Evolutionary conservation across 2,113 vertebrate genomes (phyloP).

Genomic region (Pteropus alecto): DNA sequence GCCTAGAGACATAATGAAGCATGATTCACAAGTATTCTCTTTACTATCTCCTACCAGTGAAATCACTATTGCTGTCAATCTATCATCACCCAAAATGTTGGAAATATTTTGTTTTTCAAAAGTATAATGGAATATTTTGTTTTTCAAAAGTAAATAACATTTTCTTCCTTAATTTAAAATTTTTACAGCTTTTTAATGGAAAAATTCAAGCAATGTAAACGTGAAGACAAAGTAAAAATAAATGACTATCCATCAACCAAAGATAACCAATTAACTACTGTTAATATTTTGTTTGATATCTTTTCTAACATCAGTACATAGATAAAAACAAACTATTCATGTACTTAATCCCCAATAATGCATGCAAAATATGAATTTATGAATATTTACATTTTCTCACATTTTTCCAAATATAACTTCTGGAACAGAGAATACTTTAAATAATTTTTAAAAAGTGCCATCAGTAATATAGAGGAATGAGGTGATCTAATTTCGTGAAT

Average conservation of each 20-base stretch:
- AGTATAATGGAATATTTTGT: neutral
- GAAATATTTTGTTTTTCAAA: neutral
- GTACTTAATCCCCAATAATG: neutral
- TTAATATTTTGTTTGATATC: neutral
- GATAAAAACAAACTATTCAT: neutral
- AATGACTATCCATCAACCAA: neutral
- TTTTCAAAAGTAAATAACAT: neutral
- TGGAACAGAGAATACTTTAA: neutral
- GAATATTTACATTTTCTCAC: neutral
- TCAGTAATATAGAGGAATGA: neutral
- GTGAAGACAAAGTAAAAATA: neutral
- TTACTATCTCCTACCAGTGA: neutral
- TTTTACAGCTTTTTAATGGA: neutral
- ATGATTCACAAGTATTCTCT: neutral
- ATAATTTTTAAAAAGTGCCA: neutral
- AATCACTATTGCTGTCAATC: neutral
- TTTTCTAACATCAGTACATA: neutral
- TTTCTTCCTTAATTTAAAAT: neutral
- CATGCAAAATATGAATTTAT: neutral
- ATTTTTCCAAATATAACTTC: neutral
- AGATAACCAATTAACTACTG: neutral
- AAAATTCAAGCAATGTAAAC: neutral
- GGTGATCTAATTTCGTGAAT: neutral
- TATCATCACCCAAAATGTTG: neutral
- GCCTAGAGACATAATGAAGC: neutral